Percentiles rank a stretch among this genome's conserved stretches.
Evolutionary conservation across 2,113 vertebrate genomes (phyloP).

Genomic region (Pluvialis apricaria): DNA sequence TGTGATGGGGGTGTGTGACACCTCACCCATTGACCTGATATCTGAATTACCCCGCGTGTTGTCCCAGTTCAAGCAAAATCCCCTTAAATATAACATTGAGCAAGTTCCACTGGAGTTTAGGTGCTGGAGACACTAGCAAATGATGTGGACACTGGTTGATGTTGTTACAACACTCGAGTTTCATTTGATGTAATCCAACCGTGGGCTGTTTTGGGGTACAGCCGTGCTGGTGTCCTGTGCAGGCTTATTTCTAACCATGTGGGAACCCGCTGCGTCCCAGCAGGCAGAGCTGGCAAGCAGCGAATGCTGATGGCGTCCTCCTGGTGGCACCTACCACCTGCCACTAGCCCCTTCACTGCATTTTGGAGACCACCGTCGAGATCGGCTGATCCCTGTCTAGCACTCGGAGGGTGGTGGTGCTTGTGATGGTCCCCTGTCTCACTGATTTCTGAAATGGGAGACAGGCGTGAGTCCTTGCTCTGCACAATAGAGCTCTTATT

Average conservation of each 20-base stretch:
- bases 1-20: background rate
- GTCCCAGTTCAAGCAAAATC: background rate
- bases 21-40: background rate
- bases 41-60: background rate
- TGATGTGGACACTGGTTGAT: rapidly evolving
- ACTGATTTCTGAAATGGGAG: background rate
- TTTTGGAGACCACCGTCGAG: background rate
- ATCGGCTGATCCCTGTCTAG: background rate
- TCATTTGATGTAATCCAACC: background rate
- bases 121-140: background rate
- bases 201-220: background rate
- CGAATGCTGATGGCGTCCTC: background rate
- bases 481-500: background rate
- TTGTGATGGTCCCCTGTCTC: background rate
- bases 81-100: background rate
- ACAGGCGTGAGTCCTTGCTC: background rate
- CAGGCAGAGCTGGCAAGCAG: background rate
- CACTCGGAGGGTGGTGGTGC: rapidly evolving
- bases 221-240: background rate
- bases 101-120: background rate
- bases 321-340: background rate
- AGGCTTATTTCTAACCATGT: background rate
- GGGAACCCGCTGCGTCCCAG: background rate
- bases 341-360: background rate
- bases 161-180: background rate